These are phyloP conservation scores for Phainopepla nitens DNA, from an alignment of 2,113 vertebrate species.

Conservation along the genomic window DNA sequence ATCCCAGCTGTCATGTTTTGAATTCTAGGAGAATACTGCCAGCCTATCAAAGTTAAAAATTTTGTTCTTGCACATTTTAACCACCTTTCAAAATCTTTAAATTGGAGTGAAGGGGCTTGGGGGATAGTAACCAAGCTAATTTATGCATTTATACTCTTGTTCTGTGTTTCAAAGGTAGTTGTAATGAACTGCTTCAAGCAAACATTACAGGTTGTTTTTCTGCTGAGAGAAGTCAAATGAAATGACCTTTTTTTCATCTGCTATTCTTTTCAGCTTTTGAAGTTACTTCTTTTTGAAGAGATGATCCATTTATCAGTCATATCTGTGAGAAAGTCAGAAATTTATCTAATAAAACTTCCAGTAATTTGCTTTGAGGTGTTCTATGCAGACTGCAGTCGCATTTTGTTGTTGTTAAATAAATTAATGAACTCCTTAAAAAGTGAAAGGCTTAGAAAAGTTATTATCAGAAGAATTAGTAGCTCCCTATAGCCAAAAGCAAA, in stretches of 20 bases:
- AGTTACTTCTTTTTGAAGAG: conserved; percentile 27
- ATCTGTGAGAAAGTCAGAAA: background rate
- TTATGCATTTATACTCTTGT: background rate
- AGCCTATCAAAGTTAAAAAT: background rate
- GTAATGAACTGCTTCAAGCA: conserved; percentile 10
- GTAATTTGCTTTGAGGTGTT: background rate
- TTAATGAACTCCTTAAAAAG: background rate
- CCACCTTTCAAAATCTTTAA: background rate
- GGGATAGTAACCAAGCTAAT: background rate
- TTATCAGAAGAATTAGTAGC: background rate
- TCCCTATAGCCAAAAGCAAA: background rate
- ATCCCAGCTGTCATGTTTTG: background rate
- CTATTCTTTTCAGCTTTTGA: conserved; percentile 30
- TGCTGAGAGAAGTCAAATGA: conserved; percentile 35
- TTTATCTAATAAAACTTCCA: background rate
- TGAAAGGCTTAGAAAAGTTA: background rate
- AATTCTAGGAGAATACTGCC: background rate
- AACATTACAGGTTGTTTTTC: conserved; percentile 21
- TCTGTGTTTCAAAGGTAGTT: conserved; percentile 1
- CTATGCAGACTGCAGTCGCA: background rate
- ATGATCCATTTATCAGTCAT: background rate
- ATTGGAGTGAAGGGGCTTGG: background rate
- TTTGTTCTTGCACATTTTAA: background rate
- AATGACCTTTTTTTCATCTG: conserved; percentile 20
- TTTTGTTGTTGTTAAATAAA: background rate